These are phyloP conservation scores for Hiodon tergisus DNA, from an alignment of 2,113 vertebrate species.

Conservation along the genomic window DNA sequence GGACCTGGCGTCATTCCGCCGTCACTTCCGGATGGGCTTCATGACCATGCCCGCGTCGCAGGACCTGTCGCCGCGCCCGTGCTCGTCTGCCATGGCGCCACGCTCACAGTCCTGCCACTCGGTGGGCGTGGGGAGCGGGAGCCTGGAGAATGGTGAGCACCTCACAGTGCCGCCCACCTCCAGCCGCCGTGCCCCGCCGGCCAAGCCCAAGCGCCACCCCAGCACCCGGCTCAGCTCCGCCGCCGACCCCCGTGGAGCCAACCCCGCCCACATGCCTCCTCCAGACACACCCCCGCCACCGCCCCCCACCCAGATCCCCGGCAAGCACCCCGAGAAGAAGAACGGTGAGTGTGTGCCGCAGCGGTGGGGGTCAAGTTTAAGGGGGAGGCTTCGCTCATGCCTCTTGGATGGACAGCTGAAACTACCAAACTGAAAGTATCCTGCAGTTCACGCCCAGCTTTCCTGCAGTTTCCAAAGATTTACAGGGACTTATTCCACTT, in stretches of 20 bases:
- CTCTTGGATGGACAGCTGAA: too few relatives aligned
- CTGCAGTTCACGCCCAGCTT: too few relatives aligned
- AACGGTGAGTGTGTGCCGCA: slow-evolving; percentile 47
- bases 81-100: slow-evolving; percentile 82
- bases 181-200: slow-evolving; percentile 66
- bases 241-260: slow-evolving; percentile 39
- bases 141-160: slow-evolving; percentile 69
- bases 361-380: not conserved
- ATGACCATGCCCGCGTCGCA: slow-evolving; percentile 95
- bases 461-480: too few relatives aligned
- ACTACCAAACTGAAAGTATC: too few relatives aligned
- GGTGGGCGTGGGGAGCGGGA: slow-evolving; percentile 70
- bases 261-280: slow-evolving; percentile 25
- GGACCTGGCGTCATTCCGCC: slow-evolving; percentile 81
- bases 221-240: slow-evolving; percentile 82
- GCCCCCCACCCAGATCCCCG: slow-evolving; percentile 46
- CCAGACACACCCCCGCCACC: slow-evolving; percentile 53
- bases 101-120: slow-evolving; percentile 87
- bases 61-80: slow-evolving; percentile 82
- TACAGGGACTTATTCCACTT: too few relatives aligned
- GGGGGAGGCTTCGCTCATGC: not conserved
- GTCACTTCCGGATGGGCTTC: slow-evolving; percentile 89
- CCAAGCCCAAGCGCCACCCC: slow-evolving; percentile 81
- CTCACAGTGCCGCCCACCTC: slow-evolving; percentile 49
- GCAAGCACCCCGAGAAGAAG: slow-evolving; percentile 66